A percentile compares a stretch with the other conserved stretches of the same genome.
Conservation (phyloP, 2,797 vertebrate species). For the Lerista edwardsae region DNA sequence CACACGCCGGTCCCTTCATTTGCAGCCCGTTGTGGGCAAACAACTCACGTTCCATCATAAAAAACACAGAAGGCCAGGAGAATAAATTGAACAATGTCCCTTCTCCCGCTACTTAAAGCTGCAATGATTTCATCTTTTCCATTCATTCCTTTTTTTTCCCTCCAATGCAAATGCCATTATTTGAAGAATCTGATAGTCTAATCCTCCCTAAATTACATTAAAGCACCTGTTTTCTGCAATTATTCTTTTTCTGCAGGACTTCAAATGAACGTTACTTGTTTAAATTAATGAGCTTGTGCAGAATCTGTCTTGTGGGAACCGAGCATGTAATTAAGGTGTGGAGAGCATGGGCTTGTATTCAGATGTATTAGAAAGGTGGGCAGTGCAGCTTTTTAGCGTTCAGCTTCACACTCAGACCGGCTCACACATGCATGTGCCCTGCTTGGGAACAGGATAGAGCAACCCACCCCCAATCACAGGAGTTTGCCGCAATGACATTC, state of each 20-base stretch:
- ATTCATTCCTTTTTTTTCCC: background rate
- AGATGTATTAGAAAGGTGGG: background rate
- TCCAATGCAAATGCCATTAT: background rate
- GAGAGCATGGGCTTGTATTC: conserved; percentile 3
- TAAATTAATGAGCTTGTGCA: conserved; percentile 47
- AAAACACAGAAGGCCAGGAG: conserved; percentile 33
- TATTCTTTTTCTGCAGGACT: background rate
- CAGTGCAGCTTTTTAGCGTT: background rate
- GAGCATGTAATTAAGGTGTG: conserved; percentile 39
- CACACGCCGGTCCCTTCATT: conserved; percentile 52
- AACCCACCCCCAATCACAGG: too few relatives aligned
- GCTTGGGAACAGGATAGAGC: too few relatives aligned
- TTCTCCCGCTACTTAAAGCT: background rate
- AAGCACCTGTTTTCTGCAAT: conserved; percentile 27
- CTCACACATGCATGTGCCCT: too few relatives aligned
- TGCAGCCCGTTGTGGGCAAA: conserved; percentile 43
- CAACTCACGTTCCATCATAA: conserved; percentile 29
- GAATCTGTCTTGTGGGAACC: conserved; percentile 29
- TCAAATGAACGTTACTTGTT: conserved; percentile 35
- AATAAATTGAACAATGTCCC: conserved; percentile 55
- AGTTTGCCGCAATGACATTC: too few relatives aligned
- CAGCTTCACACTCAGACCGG: background rate
- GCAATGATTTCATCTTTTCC: conserved; percentile 3
- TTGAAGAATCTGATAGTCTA: background rate
- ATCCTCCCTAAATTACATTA: conserved; percentile 30